A percentile compares a stretch with the other conserved stretches of the same genome.
phyloP scores from a whole-genome alignment of 2,113 vertebrate genomes.

The Anthoscopus minutus region DNA sequence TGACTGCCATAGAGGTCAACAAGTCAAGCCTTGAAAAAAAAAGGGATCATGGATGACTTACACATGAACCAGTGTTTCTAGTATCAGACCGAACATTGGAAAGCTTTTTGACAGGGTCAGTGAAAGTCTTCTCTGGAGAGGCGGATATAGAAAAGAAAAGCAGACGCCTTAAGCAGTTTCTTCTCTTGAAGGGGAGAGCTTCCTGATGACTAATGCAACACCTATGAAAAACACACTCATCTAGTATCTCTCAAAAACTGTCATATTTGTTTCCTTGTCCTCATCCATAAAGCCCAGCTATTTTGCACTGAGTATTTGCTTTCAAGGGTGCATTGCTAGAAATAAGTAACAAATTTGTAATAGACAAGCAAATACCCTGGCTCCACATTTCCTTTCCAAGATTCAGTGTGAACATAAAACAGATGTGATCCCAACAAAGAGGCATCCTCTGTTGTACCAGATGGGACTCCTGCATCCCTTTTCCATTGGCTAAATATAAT shows the following conservation, averaged over 20 bases:
- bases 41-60: not conserved
- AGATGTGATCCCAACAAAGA: conserved; percentile 33
- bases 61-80: not conserved
- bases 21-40: not conserved
- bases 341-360: conserved; percentile 36
- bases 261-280: not conserved
- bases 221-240: not conserved
- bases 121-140: not conserved
- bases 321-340: conserved; percentile 27
- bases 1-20: not conserved
- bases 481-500: not conserved
- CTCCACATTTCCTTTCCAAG: conserved; percentile 17
- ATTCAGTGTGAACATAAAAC: conserved; percentile 41
- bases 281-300: not conserved
- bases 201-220: not conserved
- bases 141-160: not conserved
- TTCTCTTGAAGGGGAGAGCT: not conserved
- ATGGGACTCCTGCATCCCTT: conserved; percentile 8
- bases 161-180: not conserved
- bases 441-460: conserved; percentile 18
- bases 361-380: conserved; percentile 9
- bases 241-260: not conserved
- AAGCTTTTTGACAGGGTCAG: not conserved
- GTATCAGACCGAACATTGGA: not conserved
- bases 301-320: not conserved